Conservation (phyloP, 2,113 vertebrate genomes). For the Atlantisia rogersi region DNA sequence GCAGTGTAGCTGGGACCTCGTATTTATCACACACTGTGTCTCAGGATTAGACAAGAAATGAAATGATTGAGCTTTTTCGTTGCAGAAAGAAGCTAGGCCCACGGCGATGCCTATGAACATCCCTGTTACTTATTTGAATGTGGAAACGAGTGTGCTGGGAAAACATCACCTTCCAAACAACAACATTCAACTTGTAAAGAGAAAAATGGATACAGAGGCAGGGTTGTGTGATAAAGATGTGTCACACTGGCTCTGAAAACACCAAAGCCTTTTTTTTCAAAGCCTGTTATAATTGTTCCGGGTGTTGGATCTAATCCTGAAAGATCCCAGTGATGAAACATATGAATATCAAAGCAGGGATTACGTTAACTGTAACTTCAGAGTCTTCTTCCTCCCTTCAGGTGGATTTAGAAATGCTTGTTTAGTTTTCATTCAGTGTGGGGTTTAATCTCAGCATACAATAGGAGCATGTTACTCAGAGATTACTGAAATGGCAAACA, state of each 20-base stretch:
- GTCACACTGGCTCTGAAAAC: background rate
- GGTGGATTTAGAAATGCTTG: constrained; percentile 12
- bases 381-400: background rate
- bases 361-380: background rate
- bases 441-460: background rate
- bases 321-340: background rate
- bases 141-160: background rate
- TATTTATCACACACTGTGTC: background rate
- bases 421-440: background rate
- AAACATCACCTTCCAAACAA: background rate
- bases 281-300: background rate
- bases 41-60: background rate
- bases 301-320: background rate
- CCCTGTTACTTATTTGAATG: background rate
- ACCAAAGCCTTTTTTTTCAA: background rate
- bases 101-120: background rate
- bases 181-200: background rate
- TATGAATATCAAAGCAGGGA: background rate
- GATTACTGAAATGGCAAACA: background rate
- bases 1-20: background rate
- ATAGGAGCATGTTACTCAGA: background rate
- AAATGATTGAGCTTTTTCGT: background rate
- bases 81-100: background rate
- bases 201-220: background rate
- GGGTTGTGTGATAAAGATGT: background rate